Conservation (phyloP, 2,113 vertebrate species). For the Aptenodytes forsteri region DNA sequence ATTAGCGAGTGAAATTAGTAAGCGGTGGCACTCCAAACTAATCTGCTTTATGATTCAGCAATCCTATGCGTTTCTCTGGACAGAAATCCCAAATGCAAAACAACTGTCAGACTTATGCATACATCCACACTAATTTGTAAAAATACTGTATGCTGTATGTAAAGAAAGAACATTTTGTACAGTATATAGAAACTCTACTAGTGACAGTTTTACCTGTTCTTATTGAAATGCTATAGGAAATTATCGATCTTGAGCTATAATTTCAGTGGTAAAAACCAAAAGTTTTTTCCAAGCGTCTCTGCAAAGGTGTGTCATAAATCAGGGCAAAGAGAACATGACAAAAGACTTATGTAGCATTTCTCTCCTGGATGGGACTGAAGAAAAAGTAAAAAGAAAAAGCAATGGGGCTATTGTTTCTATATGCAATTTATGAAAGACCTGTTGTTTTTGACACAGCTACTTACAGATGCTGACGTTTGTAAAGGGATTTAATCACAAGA, state of each 20-base stretch:
- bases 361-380: not conserved
- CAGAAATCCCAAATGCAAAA: not conserved
- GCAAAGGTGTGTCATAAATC: slow-evolving; percentile 42
- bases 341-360: not conserved
- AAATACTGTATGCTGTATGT: not conserved
- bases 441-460: not conserved
- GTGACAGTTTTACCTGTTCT: slow-evolving; percentile 1
- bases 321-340: slow-evolving; percentile 1
- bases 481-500: not conserved
- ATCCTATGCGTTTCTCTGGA: not conserved
- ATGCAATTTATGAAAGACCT: not conserved
- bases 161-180: not conserved
- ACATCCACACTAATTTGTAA: not conserved
- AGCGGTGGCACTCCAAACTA: not conserved
- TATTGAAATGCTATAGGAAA: slow-evolving; percentile 29
- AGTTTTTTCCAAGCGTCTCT: slow-evolving; percentile 29
- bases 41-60: not conserved
- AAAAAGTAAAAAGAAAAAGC: not conserved
- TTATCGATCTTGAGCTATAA: slow-evolving; percentile 17
- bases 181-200: not conserved
- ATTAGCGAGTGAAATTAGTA: not conserved
- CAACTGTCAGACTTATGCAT: not conserved
- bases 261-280: slow-evolving; percentile 37
- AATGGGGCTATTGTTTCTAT: not conserved
- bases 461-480: not conserved